Evolutionary conservation across 1,140 invertebrate genomes (phyloP), one percentile per base, ranked within the genome.

Genomic region (Bombus pascuorum): DNA sequence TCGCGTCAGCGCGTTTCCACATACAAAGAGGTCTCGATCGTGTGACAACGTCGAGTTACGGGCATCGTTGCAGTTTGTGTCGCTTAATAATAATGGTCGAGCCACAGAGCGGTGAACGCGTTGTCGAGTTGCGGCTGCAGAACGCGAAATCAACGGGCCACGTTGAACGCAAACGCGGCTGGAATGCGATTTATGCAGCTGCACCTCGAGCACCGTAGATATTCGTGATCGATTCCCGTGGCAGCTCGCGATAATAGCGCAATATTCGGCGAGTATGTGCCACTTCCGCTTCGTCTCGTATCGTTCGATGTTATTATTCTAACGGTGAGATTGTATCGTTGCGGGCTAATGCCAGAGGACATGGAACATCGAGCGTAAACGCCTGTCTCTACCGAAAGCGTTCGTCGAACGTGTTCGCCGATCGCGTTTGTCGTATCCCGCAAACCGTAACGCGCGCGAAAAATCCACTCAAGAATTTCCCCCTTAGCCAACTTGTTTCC

Each of bases 131-230:
- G 28, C 57, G 72, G 82, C 82, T 78, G 87, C 73, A 77, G 86
- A 75, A 87, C 82, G 86, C 86, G 53, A 77, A 89, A 87, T 81
- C 82, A 87, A 80, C 77, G 73, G 59, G 74, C 59, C 86, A 70
- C 70, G 83, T 62, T 65, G 78, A 87, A 88, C 88, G 83, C 86
- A 86, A 89, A 88, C 88, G 83, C 87, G 79, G 68, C 53, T 65
- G 79, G 83, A 89, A 88, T 89, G 87, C 88, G 83, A 89, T 89
- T 89, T 89, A 89, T 86, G 88, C 83, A 79, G 72, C 73, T 79
- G 59, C 68, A 44, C 81, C 71, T 85, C 37, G 74, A 47, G 59
- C 66, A 53, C 44, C 74, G 57, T 86, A 75, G 77, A 82, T 86
- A 88, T 85, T 65, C 53, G 62, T 81, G 83, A 86, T 89, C 88